phyloP scores from a whole-genome alignment of 2,113 vertebrate species.

The Paratilapia polleni region DNA sequence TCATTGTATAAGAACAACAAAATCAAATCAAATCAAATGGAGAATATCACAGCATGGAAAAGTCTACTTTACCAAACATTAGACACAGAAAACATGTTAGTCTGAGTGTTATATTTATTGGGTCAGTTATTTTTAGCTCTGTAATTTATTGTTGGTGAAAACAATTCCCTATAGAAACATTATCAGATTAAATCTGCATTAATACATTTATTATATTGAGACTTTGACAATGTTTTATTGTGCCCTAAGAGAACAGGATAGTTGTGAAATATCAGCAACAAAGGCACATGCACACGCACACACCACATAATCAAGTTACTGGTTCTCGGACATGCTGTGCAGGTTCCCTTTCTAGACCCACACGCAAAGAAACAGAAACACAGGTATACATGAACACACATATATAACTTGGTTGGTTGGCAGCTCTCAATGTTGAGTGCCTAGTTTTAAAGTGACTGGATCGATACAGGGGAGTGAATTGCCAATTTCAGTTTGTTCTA shows the following conservation, averaged over 20 bases:
- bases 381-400: slow-evolving; percentile 6
- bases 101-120: not conserved
- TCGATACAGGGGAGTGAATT: slow-evolving; percentile 77
- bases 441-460: slow-evolving; percentile 70
- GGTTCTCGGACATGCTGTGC: not conserved
- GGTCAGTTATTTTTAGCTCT: slow-evolving; percentile 22
- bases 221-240: slow-evolving; percentile 17
- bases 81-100: not conserved
- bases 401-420: slow-evolving; percentile 44
- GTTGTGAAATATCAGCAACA: not conserved
- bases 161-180: not conserved
- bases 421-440: slow-evolving; percentile 65
- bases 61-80: not conserved
- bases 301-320: not conserved
- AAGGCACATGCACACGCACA: not conserved
- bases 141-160: slow-evolving; percentile 5
- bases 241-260: not conserved
- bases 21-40: not conserved
- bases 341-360: not conserved
- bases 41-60: not conserved
- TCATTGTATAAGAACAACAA: not conserved
- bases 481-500: slow-evolving; percentile 78
- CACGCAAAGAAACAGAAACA: slow-evolving; percentile 3
- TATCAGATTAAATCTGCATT: not conserved
- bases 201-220: slow-evolving; percentile 11